Conservation (phyloP, 2,113 vertebrate genomes). For the Pogonocichla stellata region DNA sequence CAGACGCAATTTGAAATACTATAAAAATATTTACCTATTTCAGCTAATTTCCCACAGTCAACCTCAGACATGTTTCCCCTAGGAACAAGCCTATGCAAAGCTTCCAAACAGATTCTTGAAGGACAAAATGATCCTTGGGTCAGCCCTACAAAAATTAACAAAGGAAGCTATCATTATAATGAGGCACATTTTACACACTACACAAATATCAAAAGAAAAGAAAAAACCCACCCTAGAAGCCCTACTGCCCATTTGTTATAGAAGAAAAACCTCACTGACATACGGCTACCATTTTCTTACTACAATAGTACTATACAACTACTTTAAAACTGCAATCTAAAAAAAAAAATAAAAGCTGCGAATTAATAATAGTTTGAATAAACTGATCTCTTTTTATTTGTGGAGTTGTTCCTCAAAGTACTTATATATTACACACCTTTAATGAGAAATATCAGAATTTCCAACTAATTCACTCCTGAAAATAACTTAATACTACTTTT, state of each 20-base stretch:
- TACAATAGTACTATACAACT: not conserved
- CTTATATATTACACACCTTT: not conserved
- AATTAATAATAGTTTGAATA: not conserved
- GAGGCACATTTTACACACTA: not conserved
- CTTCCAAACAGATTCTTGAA: not conserved
- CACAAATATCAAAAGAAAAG: not conserved
- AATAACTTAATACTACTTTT: not conserved
- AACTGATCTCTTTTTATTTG: not conserved
- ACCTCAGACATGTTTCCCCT: slow-evolving; percentile 7
- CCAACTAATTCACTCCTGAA: not conserved
- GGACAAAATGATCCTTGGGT: not conserved
- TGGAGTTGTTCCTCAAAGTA: not conserved
- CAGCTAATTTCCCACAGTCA: slow-evolving; percentile 78
- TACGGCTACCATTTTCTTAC: not conserved
- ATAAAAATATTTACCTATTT: slow-evolving; percentile 71
- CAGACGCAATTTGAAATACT: not conserved
- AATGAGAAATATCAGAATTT: not conserved
- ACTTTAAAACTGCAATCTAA: not conserved
- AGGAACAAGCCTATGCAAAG: not conserved
- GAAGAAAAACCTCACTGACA: not conserved
- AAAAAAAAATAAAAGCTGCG: not conserved
- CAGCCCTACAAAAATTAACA: not conserved
- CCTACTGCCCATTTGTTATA: not conserved
- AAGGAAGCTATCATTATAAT: not conserved
- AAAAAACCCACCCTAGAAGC: not conserved